A percentile compares a stretch with the other conserved stretches of the same genome.
Evolutionary conservation across 2,797 vertebrate genomes (phyloP).

Genomic region (Crenichthys baileyi): DNA sequence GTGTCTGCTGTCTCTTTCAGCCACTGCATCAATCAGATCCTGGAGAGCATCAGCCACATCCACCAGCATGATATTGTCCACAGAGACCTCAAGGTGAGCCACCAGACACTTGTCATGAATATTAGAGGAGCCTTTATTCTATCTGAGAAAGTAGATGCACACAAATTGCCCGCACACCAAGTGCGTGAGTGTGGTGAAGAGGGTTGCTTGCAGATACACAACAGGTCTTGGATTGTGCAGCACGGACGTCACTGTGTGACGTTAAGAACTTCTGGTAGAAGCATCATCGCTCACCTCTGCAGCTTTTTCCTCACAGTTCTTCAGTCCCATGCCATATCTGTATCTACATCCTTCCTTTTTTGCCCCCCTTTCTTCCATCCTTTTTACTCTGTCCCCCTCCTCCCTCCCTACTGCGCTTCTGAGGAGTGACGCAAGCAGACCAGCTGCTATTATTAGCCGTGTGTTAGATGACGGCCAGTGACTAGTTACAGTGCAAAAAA

Average conservation of each 20-base stretch:
- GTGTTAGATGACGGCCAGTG: slow-evolving; percentile 64
- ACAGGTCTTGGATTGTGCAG: neutral
- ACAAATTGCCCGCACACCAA: neutral
- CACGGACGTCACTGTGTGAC: slow-evolving; percentile 49
- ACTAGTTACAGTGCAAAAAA: slow-evolving; percentile 43
- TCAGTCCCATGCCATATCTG: slow-evolving; percentile 21
- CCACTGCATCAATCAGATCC: slow-evolving; percentile 99
- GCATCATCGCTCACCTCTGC: slow-evolving; percentile 53
- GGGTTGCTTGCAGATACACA: slow-evolving; percentile 5
- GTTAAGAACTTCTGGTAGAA: slow-evolving; percentile 39
- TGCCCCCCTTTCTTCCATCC: slow-evolving; percentile 4
- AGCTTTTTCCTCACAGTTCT: slow-evolving; percentile 35
- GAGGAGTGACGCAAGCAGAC: slow-evolving; percentile 74
- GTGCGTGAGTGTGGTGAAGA: slow-evolving; percentile 18
- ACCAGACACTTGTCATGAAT: slow-evolving; percentile 15
- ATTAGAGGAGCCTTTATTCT: neutral
- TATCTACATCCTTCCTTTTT: slow-evolving; percentile 14
- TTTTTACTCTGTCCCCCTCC: neutral
- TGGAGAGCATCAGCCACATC: slow-evolving; percentile 98
- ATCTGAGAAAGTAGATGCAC: neutral
- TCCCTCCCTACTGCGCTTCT: slow-evolving; percentile 17
- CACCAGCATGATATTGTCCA: slow-evolving; percentile 99
- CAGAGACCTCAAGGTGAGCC: slow-evolving; percentile 97
- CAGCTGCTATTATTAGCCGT: slow-evolving; percentile 76
- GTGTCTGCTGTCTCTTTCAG: slow-evolving; percentile 75